Evolutionary conservation across 2,113 vertebrate species (phyloP).

Genomic region (Micronycteris hirsuta): DNA sequence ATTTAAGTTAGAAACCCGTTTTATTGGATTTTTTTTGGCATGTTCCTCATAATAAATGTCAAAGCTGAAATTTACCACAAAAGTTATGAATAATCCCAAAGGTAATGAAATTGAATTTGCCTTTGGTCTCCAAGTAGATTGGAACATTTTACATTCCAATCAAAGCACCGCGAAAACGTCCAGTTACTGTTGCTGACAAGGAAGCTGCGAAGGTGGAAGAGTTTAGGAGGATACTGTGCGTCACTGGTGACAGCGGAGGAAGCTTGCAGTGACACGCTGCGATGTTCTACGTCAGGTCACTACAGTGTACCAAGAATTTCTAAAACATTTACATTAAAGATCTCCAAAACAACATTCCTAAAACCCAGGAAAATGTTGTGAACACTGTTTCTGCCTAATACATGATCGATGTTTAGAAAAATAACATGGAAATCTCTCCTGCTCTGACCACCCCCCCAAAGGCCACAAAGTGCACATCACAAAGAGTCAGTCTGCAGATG

Average conservation of each 20-base stretch:
- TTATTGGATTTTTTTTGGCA: constrained; percentile 42
- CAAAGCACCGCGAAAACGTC: constrained; percentile 62
- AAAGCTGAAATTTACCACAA: constrained; percentile 24
- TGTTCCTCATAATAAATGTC: constrained; percentile 40
- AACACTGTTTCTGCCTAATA: constrained; percentile 57
- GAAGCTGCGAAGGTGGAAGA: neutral
- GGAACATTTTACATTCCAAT: constrained; percentile 49
- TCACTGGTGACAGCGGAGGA: neutral
- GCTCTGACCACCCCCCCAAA: constrained; percentile 45
- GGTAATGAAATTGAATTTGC: constrained; percentile 49
- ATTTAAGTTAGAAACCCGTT: constrained; percentile 22
- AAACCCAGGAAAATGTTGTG: constrained; percentile 38
- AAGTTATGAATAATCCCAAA: constrained; percentile 54
- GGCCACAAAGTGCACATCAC: constrained; percentile 90
- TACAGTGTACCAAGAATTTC: neutral
- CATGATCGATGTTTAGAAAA: constrained; percentile 20
- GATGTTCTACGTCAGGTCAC: neutral
- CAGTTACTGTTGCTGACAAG: constrained; percentile 34
- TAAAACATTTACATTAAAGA: neutral
- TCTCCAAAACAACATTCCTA: constrained; percentile 49
- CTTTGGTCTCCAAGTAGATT: constrained; percentile 62
- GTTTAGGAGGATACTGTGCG: neutral
- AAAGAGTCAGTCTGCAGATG: constrained; percentile 79
- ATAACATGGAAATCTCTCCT: constrained; percentile 61
- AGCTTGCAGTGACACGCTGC: neutral